Evolutionary conservation across 2,797 vertebrate genomes (phyloP).

Genomic region (Anisognathus igniventris): DNA sequence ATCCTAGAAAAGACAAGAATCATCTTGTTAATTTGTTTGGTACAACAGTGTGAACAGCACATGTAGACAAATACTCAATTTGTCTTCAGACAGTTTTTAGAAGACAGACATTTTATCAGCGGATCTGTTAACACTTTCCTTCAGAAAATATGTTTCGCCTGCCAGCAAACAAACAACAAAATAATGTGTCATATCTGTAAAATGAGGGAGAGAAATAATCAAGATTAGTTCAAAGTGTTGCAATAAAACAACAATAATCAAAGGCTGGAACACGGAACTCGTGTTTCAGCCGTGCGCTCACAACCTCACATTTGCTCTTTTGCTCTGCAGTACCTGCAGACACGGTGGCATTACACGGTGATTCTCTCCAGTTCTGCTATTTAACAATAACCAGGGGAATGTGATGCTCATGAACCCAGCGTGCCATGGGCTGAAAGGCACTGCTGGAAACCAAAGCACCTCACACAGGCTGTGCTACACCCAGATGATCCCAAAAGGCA

Average conservation of each 20-base stretch:
- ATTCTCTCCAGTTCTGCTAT: neutral
- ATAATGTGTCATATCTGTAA: constrained; percentile 46
- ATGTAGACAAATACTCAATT: constrained; percentile 40
- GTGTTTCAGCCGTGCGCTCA: neutral
- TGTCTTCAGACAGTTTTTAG: constrained; percentile 53
- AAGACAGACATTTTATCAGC: constrained; percentile 62
- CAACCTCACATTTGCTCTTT: neutral
- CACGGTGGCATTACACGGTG: fast-evolving
- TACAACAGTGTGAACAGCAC: constrained; percentile 49
- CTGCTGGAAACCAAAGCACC: neutral
- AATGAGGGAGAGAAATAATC: constrained; percentile 7
- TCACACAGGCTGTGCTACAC: neutral
- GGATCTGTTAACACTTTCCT: constrained; percentile 62
- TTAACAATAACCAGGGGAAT: neutral
- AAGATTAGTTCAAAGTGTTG: constrained; percentile 10
- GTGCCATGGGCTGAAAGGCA: neutral
- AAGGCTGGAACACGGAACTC: neutral
- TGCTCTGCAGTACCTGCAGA: neutral
- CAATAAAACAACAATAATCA: neutral
- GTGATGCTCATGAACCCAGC: fast-evolving
- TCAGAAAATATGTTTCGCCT: constrained; percentile 57
- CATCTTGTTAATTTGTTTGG: constrained; percentile 30
- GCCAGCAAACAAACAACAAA: constrained; percentile 62
- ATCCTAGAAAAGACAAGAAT: constrained; percentile 18
- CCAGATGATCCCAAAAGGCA: neutral